A percentile compares a stretch with the other conserved stretches of the same genome.
Evolutionary conservation across 2,888 invertebrate genomes (phyloP).

Genomic region (Mimachlamys varia): DNA sequence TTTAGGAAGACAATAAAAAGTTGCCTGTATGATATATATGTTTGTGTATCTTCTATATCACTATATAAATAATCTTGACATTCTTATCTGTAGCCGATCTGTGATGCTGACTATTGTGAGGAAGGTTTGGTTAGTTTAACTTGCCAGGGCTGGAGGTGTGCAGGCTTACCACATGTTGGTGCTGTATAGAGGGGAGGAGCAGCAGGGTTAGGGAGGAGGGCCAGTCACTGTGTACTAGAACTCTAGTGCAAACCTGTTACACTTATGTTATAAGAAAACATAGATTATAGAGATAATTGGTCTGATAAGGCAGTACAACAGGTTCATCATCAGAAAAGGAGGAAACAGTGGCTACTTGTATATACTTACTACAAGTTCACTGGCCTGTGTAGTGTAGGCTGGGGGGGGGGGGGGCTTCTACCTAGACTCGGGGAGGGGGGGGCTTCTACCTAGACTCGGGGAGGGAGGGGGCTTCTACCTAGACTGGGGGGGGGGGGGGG

Average conservation of each 20-base stretch:
- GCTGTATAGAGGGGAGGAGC: background rate
- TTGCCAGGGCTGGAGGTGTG: too few relatives aligned
- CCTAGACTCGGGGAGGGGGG: too few relatives aligned
- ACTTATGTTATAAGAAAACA: background rate
- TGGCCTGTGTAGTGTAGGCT: background rate
- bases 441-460: too few relatives aligned
- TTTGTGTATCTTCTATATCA: background rate
- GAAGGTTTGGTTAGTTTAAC: background rate
- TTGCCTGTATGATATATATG: background rate
- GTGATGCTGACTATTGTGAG: background rate
- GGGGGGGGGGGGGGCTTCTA: background rate
- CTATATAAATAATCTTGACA: background rate
- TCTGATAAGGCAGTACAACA: background rate
- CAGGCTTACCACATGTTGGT: background rate
- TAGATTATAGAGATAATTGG: slow-evolving; percentile 22
- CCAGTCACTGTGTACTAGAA: background rate
- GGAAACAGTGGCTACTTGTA: too few relatives aligned
- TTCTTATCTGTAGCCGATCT: background rate
- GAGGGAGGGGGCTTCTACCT: background rate
- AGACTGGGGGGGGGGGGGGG: background rate
- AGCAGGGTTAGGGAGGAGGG: background rate
- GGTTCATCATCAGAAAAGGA: background rate
- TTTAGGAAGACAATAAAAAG: background rate
- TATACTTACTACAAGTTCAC: background rate
- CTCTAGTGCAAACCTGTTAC: slow-evolving; percentile 18